These are phyloP conservation scores for Dichetophora obliterata DNA, from an alignment of 2,888 invertebrate species.

Conservation along the genomic window DNA sequence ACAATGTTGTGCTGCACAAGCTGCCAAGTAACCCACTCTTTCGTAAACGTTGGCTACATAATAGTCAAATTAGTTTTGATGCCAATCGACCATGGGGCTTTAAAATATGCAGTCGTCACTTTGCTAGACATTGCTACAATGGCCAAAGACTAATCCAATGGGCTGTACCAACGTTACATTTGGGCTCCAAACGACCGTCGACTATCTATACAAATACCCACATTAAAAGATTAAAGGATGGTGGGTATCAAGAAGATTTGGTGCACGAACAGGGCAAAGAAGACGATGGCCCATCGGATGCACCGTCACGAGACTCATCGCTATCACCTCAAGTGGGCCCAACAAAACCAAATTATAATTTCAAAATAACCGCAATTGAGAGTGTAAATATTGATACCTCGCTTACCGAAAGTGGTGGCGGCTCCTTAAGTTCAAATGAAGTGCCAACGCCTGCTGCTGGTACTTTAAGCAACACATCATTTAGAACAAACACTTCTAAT, in stretches of 20 bases:
- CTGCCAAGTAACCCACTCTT: conserved; percentile 53
- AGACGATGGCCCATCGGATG: not conserved
- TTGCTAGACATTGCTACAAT: conserved; percentile 53
- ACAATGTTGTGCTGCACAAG: conserved; percentile 54
- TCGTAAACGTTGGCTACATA: conserved; percentile 57
- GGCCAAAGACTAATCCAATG: conserved; percentile 53
- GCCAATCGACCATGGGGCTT: conserved; percentile 54
- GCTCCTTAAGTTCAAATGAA: not conserved
- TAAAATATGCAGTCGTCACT: conserved; percentile 60
- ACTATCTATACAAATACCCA: conserved; percentile 1
- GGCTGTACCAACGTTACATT: conserved; percentile 57
- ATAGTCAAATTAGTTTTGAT: conserved; percentile 55
- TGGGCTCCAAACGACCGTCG: conserved; percentile 44
- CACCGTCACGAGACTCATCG: not conserved
- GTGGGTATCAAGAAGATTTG: not conserved
- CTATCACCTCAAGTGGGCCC: not conserved
- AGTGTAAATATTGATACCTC: conserved; percentile 14
- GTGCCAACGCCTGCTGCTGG: not conserved
- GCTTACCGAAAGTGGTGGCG: not conserved
- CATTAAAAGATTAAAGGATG: not conserved
- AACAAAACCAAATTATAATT: conserved; percentile 8
- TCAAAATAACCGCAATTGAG: conserved; percentile 29
- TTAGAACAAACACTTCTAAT: not conserved
- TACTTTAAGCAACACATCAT: not conserved
- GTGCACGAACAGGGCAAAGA: not conserved